Conservation (phyloP, 2,113 vertebrate genomes). For the Heteronetta atricapilla region DNA sequence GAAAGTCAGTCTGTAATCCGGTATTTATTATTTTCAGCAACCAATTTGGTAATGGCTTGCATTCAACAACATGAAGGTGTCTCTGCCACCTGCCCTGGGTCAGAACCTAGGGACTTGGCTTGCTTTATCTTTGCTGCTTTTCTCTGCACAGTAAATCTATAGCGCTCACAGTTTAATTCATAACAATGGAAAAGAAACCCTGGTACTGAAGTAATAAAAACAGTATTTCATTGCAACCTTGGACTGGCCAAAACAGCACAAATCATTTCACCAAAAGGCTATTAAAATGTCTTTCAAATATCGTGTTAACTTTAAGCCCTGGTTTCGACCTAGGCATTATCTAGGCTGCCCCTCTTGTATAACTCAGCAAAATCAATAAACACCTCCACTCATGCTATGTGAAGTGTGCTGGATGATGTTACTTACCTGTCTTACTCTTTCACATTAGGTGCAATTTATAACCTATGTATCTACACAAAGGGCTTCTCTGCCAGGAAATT, state of each 20-base stretch:
- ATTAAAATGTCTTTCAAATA: constrained; percentile 56
- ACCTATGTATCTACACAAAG: neutral
- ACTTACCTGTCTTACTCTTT: neutral
- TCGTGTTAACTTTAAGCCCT: neutral
- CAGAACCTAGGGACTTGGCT: neutral
- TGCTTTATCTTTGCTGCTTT: constrained; percentile 26
- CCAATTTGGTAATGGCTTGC: neutral
- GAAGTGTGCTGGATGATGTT: constrained; percentile 9
- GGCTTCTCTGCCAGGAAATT: neutral
- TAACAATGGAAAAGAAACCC: neutral
- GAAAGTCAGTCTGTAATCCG: constrained; percentile 57
- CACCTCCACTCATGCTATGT: neutral
- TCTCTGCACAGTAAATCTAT: constrained; percentile 12
- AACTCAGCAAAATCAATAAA: constrained; percentile 51
- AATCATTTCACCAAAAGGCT: constrained; percentile 40
- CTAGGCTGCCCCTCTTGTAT: neutral
- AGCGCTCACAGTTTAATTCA: constrained; percentile 10
- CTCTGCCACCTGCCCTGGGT: neutral
- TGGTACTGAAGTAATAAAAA: constrained; percentile 19
- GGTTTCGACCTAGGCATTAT: neutral
- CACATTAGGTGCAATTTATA: neutral
- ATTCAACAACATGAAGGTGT: neutral
- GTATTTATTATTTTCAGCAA: constrained; percentile 47
- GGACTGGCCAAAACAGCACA: constrained; percentile 39
- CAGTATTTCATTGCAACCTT: constrained; percentile 62